Evolutionary conservation across 2,113 vertebrate species (phyloP).

Genomic region (Microcebus murinus): DNA sequence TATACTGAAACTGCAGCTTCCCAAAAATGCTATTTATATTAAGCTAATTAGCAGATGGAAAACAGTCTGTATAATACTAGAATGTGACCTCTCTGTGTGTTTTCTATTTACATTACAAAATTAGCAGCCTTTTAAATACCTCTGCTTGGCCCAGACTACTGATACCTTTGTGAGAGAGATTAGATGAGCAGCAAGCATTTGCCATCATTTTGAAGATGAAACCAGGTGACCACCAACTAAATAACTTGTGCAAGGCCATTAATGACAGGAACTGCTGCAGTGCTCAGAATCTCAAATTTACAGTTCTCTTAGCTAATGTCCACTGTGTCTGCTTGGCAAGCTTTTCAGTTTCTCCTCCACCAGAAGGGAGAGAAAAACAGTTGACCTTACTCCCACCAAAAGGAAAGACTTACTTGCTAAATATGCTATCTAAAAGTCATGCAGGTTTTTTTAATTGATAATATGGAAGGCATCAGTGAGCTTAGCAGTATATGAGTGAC

Average conservation of each 20-base stretch:
- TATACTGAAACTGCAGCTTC: conserved; percentile 44
- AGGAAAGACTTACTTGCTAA: conserved; percentile 25
- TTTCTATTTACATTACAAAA: conserved; percentile 45
- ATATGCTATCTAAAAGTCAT: neutral
- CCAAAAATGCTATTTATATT: neutral
- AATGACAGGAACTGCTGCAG: neutral
- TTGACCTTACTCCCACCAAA: neutral
- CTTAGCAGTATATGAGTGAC: neutral
- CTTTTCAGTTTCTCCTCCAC: neutral
- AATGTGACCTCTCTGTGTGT: neutral
- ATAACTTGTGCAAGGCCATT: neutral
- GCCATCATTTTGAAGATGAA: neutral
- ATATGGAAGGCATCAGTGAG: neutral
- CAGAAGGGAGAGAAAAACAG: neutral
- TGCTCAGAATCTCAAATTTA: neutral
- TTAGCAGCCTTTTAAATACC: neutral
- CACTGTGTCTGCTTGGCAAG: neutral
- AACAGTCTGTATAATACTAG: conserved; percentile 32
- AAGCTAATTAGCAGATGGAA: conserved; percentile 56
- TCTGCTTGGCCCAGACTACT: neutral
- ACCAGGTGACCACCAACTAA: neutral
- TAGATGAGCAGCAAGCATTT: neutral
- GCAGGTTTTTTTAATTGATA: neutral
- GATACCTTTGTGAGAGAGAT: neutral
- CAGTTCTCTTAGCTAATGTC: neutral